A percentile compares a stretch with the other conserved stretches of the same genome.
phyloP scores from a whole-genome alignment of 2,888 invertebrate genomes.

The Eugnorisma glareosa region DNA sequence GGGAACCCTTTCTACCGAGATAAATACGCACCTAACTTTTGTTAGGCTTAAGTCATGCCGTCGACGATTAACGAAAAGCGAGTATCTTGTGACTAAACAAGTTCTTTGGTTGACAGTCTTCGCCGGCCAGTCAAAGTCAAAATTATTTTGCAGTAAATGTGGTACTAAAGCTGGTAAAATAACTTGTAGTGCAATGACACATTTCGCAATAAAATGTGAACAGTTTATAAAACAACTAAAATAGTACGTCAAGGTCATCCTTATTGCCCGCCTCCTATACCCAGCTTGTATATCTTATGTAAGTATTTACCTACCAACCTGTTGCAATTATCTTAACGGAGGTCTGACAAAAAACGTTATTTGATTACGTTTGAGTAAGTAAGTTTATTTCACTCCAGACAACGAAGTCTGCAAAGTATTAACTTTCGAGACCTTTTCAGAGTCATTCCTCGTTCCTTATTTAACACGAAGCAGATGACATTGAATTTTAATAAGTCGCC shows the following conservation, averaged over 20 bases:
- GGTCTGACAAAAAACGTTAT: not conserved
- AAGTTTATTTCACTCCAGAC: not conserved
- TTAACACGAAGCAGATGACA: conserved; percentile 31
- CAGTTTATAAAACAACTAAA: not conserved
- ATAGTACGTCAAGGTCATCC: no score
- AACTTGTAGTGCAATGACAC: no score
- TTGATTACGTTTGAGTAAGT: conserved; percentile 19
- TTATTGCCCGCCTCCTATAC: no score
- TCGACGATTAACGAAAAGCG: not conserved
- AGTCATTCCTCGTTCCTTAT: conserved; percentile 21
- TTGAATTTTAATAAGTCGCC: conserved; percentile 5
- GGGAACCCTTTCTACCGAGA: not conserved
- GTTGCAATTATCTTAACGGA: no score
- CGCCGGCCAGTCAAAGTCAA: not conserved
- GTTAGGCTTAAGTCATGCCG: not conserved
- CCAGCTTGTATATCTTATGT: not conserved
- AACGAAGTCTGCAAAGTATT: conserved; percentile 34
- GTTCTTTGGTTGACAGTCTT: not conserved
- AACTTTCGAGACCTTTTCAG: conserved; percentile 24
- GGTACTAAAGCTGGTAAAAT: not conserved
- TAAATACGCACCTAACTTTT: not conserved
- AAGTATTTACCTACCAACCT: not conserved
- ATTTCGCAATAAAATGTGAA: not conserved
- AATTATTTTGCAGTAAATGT: not conserved
- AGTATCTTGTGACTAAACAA: not conserved